Evolutionary conservation across 2,113 vertebrate species (phyloP), one percentile per base, ranked within the genome.

Genomic region (Leptobrachium ailaonicum): DNA sequence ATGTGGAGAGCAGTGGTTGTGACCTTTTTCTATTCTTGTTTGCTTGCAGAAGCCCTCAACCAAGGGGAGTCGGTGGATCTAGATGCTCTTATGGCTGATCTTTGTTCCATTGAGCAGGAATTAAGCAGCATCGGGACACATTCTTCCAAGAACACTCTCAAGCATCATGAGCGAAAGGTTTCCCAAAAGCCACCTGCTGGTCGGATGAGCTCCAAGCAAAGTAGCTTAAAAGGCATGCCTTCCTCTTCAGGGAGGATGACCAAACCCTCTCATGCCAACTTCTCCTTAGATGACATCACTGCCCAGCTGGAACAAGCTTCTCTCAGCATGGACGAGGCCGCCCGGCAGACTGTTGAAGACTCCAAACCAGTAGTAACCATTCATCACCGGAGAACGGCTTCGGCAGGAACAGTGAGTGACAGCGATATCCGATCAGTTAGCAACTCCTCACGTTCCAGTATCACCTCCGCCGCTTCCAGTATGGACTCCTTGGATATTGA

Each of bases 251-350:
- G 84, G 64, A 86, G 87, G 82, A 85, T 85, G 77, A 71, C 88
- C 41, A 93, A 93, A 64, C 84, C 94, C 0, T 80, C 91, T 0
- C 94, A 92, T 77, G 94, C 95, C 77, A 95, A 97, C 64, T 94
- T 96, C 82, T 99, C 98, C 66, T 87, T 99, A 88, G 98, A 98
- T 45, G 98, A 99, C 86, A 98, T 99, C 92, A 98, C 97, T 45
- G 96, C 97, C 2, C 97, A 98, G 84, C 88, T 99, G 85, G 98
- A 99, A 86, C 96, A 95, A 87, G 98, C 98, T 7, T 99, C 98
- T 1, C 85, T 97, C 86, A 99, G 97, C 88, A 99, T 99, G 97
- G 97, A 99, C n/a, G 96, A 99, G 83, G 98, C 97, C 1, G 98
- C 97, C 0, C 95, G 95, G 12, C 96, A 99, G 74, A 95, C 93